These are phyloP conservation scores for Carcinoscorpius rotundicauda DNA, from an alignment of 1,140 invertebrate species.

Conservation along the genomic window DNA sequence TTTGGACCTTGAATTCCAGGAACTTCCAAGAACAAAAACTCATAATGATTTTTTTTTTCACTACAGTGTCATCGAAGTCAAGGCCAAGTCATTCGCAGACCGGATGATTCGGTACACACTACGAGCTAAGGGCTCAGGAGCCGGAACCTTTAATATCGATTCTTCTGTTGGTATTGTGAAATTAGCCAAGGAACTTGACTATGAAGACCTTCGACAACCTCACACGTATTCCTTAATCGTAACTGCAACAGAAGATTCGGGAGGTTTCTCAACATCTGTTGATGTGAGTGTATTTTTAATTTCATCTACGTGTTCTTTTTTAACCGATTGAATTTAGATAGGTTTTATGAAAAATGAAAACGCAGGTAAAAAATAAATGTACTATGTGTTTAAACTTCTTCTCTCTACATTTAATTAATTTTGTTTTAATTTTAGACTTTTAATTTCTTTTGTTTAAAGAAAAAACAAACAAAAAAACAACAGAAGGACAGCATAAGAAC, in stretches of 20 bases:
- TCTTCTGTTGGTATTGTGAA: conserved; percentile 87
- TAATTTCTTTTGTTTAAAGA: no score
- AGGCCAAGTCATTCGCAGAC: conserved; percentile 91
- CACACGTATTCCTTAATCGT: conserved; percentile 84
- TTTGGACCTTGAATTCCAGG: conserved; percentile 1
- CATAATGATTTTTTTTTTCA: conserved; percentile 24
- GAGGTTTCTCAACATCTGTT: conserved; percentile 86
- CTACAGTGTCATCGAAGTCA: conserved; percentile 81
- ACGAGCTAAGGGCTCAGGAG: conserved; percentile 84
- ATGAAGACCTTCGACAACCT: conserved; percentile 82
- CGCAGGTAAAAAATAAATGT: no score
- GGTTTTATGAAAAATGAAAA: no score
- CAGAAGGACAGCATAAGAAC: no score
- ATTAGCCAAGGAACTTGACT: conserved; percentile 85
- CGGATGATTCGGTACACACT: conserved; percentile 85
- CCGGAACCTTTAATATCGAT: conserved; percentile 88
- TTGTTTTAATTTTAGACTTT: no score
- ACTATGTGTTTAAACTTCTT: no score
- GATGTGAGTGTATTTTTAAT: conserved; percentile 48
- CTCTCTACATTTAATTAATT: no score
- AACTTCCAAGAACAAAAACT: not conserved
- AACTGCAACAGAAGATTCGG: conserved; percentile 88
- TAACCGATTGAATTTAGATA: no score
- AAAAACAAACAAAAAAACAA: no score
- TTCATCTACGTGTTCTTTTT: not conserved